phyloP scores from a whole-genome alignment of 2,113 vertebrate species.

The Oreamnos americanus region DNA sequence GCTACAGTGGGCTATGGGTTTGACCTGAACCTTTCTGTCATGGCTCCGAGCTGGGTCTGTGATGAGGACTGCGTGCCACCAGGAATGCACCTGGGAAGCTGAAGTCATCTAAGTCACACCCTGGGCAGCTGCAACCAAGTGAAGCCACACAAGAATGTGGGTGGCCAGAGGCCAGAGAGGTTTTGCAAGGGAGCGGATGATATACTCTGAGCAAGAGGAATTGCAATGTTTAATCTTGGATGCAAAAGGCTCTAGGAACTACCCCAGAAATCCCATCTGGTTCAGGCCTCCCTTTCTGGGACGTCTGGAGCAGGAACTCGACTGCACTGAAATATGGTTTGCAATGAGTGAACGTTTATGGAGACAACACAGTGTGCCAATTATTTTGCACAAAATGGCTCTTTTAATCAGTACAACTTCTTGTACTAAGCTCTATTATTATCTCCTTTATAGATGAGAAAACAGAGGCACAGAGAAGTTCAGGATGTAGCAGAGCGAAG shows the following conservation, averaged over 20 bases:
- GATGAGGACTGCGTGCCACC: background rate
- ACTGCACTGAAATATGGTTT: background rate
- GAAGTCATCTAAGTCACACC: conserved; percentile 31
- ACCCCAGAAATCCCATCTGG: background rate
- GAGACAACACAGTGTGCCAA: background rate
- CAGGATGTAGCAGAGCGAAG: background rate
- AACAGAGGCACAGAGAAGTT: background rate
- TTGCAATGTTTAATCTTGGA: background rate
- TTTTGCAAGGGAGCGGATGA: background rate
- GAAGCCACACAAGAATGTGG: background rate
- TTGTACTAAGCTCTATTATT: background rate
- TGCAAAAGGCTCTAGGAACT: background rate
- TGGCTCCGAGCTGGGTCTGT: background rate
- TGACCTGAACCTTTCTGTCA: background rate
- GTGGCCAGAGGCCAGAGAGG: background rate
- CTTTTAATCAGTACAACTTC: background rate
- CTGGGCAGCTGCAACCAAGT: background rate
- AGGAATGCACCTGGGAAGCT: conserved; percentile 14
- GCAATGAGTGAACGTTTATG: background rate
- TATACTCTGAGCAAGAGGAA: conserved; percentile 1
- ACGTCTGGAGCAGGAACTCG: background rate
- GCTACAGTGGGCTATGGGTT: background rate
- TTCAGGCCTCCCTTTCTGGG: background rate
- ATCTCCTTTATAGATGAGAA: background rate
- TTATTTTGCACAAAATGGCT: background rate